Evolutionary conservation across 2,888 invertebrate genomes (phyloP).

Genomic region (Mesorhabditis belari): DNA sequence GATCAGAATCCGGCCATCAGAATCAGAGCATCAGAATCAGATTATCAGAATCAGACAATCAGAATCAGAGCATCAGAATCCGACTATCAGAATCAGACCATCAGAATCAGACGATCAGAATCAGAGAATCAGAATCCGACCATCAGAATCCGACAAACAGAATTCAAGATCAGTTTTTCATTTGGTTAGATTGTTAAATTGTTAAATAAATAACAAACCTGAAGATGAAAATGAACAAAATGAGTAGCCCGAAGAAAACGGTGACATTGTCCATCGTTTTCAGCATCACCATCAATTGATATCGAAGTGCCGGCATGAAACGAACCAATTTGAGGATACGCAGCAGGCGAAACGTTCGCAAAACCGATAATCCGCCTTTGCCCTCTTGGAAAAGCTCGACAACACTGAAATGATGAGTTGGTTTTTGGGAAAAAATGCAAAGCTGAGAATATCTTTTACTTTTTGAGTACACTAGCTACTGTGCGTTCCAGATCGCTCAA

Average conservation of each 20-base stretch:
- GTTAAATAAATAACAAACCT: too few species aligned
- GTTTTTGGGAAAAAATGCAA: not conserved
- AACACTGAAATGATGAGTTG: constrained; percentile 54
- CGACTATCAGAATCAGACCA: too few species aligned
- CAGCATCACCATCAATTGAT: constrained; percentile 96
- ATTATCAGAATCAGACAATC: too few species aligned
- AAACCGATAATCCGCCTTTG: constrained; percentile 86
- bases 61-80: too few species aligned
- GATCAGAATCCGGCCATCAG: too few species aligned
- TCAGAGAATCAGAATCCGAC: too few species aligned
- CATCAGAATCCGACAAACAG: too few species aligned
- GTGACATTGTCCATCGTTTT: constrained; percentile 99
- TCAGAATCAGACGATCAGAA: too few species aligned
- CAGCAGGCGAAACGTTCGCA: constrained; percentile 90
- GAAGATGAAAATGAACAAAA: constrained; percentile 99
- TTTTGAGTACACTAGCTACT: not conserved
- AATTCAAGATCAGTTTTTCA: not conserved
- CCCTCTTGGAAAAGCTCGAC: constrained; percentile 59
- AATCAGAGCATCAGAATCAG: too few species aligned
- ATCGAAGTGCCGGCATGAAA: constrained; percentile 88
- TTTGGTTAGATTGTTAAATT: not conserved
- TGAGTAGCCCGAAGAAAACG: constrained; percentile 94
- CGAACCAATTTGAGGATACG: constrained; percentile 75
- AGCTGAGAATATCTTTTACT: not conserved
- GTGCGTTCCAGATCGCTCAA: too few species aligned